Base-by-base conservation (phyloP, 2,888 invertebrate genomes). In the Idaea aversata region DNA sequence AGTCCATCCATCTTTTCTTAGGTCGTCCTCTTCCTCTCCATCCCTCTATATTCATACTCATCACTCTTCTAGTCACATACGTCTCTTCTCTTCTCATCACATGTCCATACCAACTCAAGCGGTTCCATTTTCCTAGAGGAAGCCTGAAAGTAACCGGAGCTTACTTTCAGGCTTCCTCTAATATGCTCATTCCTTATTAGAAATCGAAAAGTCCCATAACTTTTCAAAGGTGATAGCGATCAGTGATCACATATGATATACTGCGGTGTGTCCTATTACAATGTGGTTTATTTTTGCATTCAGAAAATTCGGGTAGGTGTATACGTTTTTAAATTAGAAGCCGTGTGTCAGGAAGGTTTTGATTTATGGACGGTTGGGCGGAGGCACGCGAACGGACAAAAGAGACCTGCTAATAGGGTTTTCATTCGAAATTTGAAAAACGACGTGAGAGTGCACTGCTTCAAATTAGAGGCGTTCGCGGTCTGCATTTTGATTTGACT, bases 401-500 rank as follows among this genome's bases (percentile, higher is more conserved):
- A 68, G 71, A 70, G 69, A 63, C 70, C 72, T 71, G 71, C 71
- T 74, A 72, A 74, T 74, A 71, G 72, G 73, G 70, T 72, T 68
- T 63, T 70, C 68, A 68, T 71, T 65, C 67, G 67, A 69, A 69
- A 71, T 66, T 69, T 70, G 70, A 72, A 70, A 66, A 68, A 72
- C 67, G 66, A 68, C 65, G 66, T 67, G 65, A 66, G 70, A 71
- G 63, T 63, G 59, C 64, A 69, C 66, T 68, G 65, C 58, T 15
- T 15, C 16, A 58, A 58, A 58, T 58, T 58, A 58, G n/a, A 58
- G 15, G 15, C 47, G 47, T 10, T 47, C 47, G 47, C 47, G 13
- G 47, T 47, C 4, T 47, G 47, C 47, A 47, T 47, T 47, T 47
- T 47, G 47, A 47, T 47, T 47, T 47, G 47, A 47, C 13, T 47